phyloP scores from a whole-genome alignment of 2,113 vertebrate genomes.

The Oncorhynchus tshawytscha region DNA sequence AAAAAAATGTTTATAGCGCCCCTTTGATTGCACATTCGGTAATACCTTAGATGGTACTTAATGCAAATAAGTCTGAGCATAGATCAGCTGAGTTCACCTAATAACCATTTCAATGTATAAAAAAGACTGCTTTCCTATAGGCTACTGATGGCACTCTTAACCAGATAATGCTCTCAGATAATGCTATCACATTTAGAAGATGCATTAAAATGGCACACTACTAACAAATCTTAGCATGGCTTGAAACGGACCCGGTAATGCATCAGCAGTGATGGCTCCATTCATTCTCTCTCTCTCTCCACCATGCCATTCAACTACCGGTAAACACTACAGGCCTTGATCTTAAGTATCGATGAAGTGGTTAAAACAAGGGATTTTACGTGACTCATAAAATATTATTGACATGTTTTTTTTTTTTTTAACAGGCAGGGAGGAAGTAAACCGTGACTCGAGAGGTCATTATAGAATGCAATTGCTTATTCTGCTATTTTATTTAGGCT shows the following conservation, averaged over 20 bases:
- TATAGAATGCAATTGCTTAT: no score
- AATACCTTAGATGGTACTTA: no score
- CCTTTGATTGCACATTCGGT: no score
- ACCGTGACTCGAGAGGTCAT: neutral
- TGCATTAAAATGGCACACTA: neutral
- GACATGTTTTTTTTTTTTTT: no score
- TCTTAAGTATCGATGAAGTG: slow-evolving; percentile 12
- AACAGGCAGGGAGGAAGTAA: neutral
- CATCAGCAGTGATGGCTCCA: neutral
- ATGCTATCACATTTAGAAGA: no score
- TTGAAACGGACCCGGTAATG: neutral
- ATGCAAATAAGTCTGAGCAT: no score
- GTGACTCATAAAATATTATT: neutral
- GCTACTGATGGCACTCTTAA: neutral
- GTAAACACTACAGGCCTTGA: neutral
- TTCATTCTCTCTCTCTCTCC: neutral
- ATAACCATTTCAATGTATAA: no score
- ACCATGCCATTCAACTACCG: neutral
- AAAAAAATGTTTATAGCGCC: no score
- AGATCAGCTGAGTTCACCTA: no score
- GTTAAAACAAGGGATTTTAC: slow-evolving; percentile 14
- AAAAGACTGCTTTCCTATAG: neutral
- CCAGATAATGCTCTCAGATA: no score
- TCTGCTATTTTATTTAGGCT: no score
- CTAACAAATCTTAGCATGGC: neutral